Conservation (phyloP, 2,888 invertebrate genomes). For the Liposcelis brunnea region DNA sequence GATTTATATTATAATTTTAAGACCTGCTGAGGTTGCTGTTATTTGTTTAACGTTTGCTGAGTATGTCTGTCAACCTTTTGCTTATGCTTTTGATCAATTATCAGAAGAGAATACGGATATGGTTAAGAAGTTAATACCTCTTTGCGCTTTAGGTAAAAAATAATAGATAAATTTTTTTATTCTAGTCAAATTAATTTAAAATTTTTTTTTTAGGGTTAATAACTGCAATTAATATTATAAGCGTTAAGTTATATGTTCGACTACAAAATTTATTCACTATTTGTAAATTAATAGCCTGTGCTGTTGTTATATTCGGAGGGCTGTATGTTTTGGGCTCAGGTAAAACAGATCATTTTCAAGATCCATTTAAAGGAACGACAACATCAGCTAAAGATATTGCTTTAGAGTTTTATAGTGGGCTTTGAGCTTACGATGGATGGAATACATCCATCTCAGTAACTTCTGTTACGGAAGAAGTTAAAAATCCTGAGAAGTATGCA, state of each 20-base stretch:
- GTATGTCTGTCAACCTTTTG: constrained; percentile 50
- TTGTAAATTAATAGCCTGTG: constrained; percentile 59
- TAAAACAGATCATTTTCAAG: no score
- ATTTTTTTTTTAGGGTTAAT: constrained; percentile 28
- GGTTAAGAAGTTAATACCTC: no score
- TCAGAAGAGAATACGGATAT: no score
- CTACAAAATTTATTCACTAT: constrained; percentile 66
- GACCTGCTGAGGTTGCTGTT: constrained; percentile 64
- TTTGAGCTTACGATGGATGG: constrained; percentile 85
- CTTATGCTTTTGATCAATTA: constrained; percentile 24
- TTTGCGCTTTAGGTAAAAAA: no score
- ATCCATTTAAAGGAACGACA: no score
- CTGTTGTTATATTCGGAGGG: constrained; percentile 59
- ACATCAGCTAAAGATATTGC: constrained; percentile 46
- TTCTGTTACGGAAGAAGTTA: constrained; percentile 57
- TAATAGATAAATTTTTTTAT: no score
- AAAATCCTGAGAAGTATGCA: constrained; percentile 45
- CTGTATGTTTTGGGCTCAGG: no score
- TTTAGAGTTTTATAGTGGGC: constrained; percentile 61
- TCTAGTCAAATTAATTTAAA: no score
- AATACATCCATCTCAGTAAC: constrained; percentile 52
- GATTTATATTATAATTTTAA: constrained; percentile 54
- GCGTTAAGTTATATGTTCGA: constrained; percentile 60
- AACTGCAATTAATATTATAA: constrained; percentile 58
- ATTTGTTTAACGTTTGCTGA: constrained; percentile 59